Evolutionary conservation across 2,113 vertebrate genomes (phyloP).

Genomic region (Tonatia bakeri): DNA sequence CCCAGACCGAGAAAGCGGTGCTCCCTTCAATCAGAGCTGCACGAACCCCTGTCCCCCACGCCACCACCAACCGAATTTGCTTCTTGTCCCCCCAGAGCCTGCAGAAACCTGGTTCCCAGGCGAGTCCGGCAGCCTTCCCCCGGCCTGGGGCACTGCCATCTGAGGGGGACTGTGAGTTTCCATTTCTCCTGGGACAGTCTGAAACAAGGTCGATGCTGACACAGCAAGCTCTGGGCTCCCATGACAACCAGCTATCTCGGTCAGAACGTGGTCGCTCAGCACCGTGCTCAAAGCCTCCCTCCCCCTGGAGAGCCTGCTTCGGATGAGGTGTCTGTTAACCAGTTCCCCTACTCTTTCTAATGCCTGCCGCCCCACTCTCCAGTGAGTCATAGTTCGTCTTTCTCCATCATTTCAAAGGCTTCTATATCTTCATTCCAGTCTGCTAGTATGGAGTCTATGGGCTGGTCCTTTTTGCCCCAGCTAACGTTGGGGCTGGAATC

Average conservation of each 20-base stretch:
- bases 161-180: constrained; percentile 72
- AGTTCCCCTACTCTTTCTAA: constrained; percentile 68
- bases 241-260: constrained; percentile 50
- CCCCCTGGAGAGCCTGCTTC: constrained; percentile 62
- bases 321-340: constrained; percentile 70
- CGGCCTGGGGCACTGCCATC: constrained; percentile 43
- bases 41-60: neutral
- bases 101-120: constrained; percentile 4
- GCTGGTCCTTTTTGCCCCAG: constrained; percentile 84
- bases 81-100: constrained; percentile 38
- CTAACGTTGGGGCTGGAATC: constrained; percentile 75
- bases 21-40: neutral
- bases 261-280: constrained; percentile 72
- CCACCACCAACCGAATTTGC: neutral
- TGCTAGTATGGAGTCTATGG: constrained; percentile 92
- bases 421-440: constrained; percentile 99
- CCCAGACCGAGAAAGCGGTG: neutral
- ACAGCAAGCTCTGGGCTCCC: constrained; percentile 68
- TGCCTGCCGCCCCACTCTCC: constrained; percentile 74
- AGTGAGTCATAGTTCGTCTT: constrained; percentile 95
- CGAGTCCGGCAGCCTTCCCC: neutral
- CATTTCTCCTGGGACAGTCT: constrained; percentile 70
- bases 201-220: constrained; percentile 65
- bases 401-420: constrained; percentile 98
- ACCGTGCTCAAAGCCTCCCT: constrained; percentile 75